These are phyloP conservation scores for Melanchra persicariae DNA, from an alignment of 2,888 invertebrate species.

Conservation along the genomic window DNA sequence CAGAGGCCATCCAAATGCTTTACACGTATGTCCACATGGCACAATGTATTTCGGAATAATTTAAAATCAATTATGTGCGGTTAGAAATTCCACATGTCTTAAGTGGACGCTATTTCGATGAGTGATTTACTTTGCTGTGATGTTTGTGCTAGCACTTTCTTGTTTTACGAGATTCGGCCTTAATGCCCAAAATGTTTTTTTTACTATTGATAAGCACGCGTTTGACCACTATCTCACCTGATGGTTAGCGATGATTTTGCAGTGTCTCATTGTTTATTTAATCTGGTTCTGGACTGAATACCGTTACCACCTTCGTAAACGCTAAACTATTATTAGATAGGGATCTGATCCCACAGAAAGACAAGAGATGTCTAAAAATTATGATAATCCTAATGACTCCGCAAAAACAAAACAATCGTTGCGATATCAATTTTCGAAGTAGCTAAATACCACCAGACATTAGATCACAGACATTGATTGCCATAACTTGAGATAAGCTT, in stretches of 20 bases:
- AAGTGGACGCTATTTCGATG: constrained; percentile 57
- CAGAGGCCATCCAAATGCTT: constrained; percentile 74
- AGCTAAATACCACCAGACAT: constrained; percentile 72
- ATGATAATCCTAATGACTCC: constrained; percentile 21
- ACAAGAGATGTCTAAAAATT: not conserved
- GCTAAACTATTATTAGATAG: not conserved
- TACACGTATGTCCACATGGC: constrained; percentile 73
- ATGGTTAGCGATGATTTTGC: constrained; percentile 12
- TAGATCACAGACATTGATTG: constrained; percentile 77
- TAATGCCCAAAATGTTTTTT: not conserved
- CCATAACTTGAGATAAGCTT: constrained; percentile 74
- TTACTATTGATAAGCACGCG: too few relatives aligned
- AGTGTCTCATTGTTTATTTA: not conserved
- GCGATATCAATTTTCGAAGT: constrained; percentile 64
- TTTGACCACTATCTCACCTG: too few relatives aligned
- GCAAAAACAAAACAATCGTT: constrained; percentile 50
- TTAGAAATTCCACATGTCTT: constrained; percentile 72
- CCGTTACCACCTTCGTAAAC: not conserved
- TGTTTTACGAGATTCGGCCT: constrained; percentile 25
- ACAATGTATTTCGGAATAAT: constrained; percentile 77
- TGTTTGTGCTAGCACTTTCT: constrained; percentile 42
- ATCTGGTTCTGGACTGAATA: not conserved
- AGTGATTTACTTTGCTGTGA: constrained; percentile 61
- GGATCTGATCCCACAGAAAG: not conserved
- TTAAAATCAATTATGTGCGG: constrained; percentile 78